Conservation (phyloP, 2,888 invertebrate genomes). For the Cerceris rybyensis region DNA sequence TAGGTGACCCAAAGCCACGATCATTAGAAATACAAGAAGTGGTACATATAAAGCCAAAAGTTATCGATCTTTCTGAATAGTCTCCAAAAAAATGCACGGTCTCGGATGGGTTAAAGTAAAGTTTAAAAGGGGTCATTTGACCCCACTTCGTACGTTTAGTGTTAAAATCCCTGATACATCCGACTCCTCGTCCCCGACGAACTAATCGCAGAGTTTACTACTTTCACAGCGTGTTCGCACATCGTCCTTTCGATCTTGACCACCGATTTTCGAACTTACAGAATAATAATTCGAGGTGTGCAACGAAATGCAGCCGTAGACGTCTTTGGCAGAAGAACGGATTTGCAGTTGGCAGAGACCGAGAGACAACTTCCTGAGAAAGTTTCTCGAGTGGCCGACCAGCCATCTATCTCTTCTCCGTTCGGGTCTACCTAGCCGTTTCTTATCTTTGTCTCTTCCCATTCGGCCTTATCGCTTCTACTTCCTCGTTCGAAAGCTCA, state of each 20-base stretch:
- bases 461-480: conserved; percentile 38
- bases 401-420: conserved; percentile 37
- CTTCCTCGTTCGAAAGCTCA: conserved; percentile 50
- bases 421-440: conserved; percentile 21
- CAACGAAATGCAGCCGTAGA: conserved; percentile 29
- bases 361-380: conserved; percentile 64
- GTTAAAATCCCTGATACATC: too few species aligned
- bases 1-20: too few species aligned
- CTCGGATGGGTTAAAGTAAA: too few species aligned
- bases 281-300: conserved; percentile 64
- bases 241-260: conserved; percentile 22
- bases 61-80: too few species aligned
- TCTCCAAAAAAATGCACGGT: too few species aligned
- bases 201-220: too few species aligned
- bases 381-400: conserved; percentile 58
- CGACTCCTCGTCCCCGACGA: too few species aligned
- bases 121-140: too few species aligned
- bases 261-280: conserved; percentile 30
- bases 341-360: conserved; percentile 63
- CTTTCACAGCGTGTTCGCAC: neutral
- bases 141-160: too few species aligned
- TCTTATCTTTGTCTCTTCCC: conserved; percentile 47
- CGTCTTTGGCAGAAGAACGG: conserved; percentile 55
- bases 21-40: too few species aligned
- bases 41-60: too few species aligned